phyloP scores from a whole-genome alignment of 1,140 invertebrate species.

The Aphelinus atriplicis region DNA sequence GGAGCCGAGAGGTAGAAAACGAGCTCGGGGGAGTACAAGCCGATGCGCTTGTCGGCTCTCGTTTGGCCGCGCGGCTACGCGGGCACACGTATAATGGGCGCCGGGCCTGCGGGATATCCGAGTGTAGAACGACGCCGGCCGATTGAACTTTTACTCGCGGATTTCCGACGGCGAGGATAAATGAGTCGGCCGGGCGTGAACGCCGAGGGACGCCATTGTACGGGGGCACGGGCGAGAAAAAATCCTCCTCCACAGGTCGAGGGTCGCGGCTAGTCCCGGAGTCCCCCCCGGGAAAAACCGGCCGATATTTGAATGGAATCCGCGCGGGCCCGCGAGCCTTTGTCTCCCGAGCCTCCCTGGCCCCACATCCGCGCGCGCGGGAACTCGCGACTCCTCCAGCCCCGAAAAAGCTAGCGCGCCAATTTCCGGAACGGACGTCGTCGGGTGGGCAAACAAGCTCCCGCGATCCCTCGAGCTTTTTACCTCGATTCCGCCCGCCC shows the following conservation, averaged over 20 bases:
- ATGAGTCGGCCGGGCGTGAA: neutral
- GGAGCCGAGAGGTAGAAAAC: constrained; percentile 9
- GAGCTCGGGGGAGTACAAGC: constrained; percentile 2
- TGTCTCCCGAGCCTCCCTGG: too few species aligned
- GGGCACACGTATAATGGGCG: too few species aligned
- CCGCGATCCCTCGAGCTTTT: constrained; percentile 43
- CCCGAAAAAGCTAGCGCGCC: constrained; percentile 43
- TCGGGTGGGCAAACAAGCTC: constrained; percentile 54
- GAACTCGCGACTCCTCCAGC: too few species aligned
- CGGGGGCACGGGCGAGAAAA: too few species aligned
- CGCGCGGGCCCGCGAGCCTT: neutral
- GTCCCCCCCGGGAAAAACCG: constrained; percentile 2
- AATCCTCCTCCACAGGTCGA: too few species aligned
- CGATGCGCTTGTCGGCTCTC: neutral
- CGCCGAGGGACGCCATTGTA: too few species aligned
- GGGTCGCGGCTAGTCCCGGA: neutral
- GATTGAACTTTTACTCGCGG: neutral
- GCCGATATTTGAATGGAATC: constrained; percentile 25
- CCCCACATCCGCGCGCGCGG: too few species aligned
- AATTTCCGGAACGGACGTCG: constrained; percentile 50
- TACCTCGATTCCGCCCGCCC: neutral
- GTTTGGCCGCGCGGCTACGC: neutral
- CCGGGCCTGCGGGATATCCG: too few species aligned
- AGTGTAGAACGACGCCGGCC: too few species aligned
- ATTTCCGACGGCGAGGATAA: neutral